Evolutionary conservation across 2,113 vertebrate genomes (phyloP), one percentile per base, ranked within the genome.

Genomic region (Todiramphus chloris): DNA sequence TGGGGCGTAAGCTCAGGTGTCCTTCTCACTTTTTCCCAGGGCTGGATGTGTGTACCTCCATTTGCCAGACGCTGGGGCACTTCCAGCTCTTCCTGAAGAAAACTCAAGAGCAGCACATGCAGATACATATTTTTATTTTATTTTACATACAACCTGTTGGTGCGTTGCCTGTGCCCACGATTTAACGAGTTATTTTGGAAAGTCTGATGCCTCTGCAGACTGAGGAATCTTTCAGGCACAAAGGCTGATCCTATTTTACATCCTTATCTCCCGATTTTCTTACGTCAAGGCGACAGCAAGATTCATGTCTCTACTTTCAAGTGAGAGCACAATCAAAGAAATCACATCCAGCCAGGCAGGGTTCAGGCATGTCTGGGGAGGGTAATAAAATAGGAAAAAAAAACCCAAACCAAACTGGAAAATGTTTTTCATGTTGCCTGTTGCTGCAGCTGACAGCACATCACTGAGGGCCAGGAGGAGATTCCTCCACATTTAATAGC

Each of bases 1-100:
- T 7, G n/a, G 13, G 7, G 39, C n/a, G 13, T 55, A 51, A 64
- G 11, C 58, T 63, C 55, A 1, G 11, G 5, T 41, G 14, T 58
- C 60, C 39, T 35, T 48, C 27, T 66, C 39, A 6, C 5, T 7
- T 0, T 23, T n/a, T 39, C 48, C 50, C 33, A 18, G 44, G 11
- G 13, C 55, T 48, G 92, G 53, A 24, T 11, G 0, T 13, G 35
- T 10, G 64, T 43, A 33, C 16, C 44, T 43, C 9, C 0, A 0
- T 27, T 51, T 89, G 68, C 41, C 64, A 75, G 63, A 5, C 4
- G 4, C 15, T 14, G 1, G 7, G 46, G 13, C 33, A 43, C 56
- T 78, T 72, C 69, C 66, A 63, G 11, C 48, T 10, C 0, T 3
- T 78, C 43, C 82, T 59, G 56, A 50, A 78, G 69, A 72, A 82